Base-by-base conservation (phyloP, 35 echinoderm and acorn worm species). In the Ophioderma brevispina region DNA sequence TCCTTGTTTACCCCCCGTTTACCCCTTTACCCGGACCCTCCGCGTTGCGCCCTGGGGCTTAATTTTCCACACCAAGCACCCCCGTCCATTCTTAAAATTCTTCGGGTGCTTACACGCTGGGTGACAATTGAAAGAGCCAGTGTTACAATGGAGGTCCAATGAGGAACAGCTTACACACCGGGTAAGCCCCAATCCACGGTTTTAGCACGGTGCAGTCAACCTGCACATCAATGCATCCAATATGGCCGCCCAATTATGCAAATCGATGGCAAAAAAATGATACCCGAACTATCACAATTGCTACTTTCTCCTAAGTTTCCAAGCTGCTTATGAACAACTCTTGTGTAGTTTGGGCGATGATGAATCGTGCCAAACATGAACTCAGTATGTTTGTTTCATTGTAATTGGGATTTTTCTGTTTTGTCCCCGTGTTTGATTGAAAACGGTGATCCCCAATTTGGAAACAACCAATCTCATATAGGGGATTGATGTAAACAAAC, bases 1-100 rank as follows among this genome's bases (percentile, higher is more conserved):
- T 95, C 50, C 36, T 90, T 75, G 35, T 55, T 76, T 55, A 63
- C 75, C 80, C n/a, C 49, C 4, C 59, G 17, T 18, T n/a, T n/a
- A n/a, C n/a, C n/a, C n/a, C n/a, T n/a, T n/a, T n/a, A n/a, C n/a
- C n/a, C n/a, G n/a, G n/a, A n/a, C n/a, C n/a, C n/a, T n/a, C n/a
- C n/a, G n/a, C n/a, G n/a, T n/a, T n/a, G n/a, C n/a, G n/a, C n/a
- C n/a, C n/a, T n/a, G 28, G 5, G 59, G 3, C 28, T n/a, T 70
- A 81, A 87, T 41, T 82, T 81, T 33, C 35, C 10, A 15, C 59
- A 70, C 15, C 59, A 70, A 70, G 59, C 59, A 70, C 59, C n/a
- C n/a, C 59, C 59, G 59, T 70, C 23, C 59, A 70, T 70, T 70
- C 59, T 70, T 70, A 2, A 70, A 70, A 70, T 70, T 70, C 59